phyloP scores from a whole-genome alignment of 2,888 invertebrate species.

The Digitonthophagus gazella region DNA sequence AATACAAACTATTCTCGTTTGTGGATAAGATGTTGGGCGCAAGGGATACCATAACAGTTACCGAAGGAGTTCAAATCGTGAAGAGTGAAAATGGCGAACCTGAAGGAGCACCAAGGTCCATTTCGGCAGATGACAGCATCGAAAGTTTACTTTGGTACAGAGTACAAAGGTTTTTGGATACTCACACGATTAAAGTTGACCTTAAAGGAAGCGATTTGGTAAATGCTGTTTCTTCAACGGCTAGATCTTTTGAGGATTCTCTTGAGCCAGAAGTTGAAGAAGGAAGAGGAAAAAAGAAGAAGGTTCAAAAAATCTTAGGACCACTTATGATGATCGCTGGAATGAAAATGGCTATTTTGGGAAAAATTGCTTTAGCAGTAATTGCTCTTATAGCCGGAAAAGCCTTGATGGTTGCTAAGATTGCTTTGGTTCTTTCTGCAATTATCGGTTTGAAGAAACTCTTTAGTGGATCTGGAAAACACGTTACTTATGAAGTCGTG shows the following conservation, averaged over 20 bases:
- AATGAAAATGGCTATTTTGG: constrained; percentile 74
- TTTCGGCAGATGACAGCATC: constrained; percentile 64
- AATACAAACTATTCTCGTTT: constrained; percentile 82
- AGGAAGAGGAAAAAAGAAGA: constrained; percentile 74
- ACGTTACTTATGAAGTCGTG: constrained; percentile 85
- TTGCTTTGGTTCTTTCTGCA: constrained; percentile 78
- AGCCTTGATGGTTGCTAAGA: constrained; percentile 79
- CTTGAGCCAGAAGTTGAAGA: constrained; percentile 60
- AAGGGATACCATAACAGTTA: constrained; percentile 75
- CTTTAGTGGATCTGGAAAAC: constrained; percentile 64
- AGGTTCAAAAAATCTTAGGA: constrained; percentile 75
- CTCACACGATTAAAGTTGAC: constrained; percentile 81
- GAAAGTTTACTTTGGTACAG: constrained; percentile 66
- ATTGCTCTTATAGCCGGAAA: constrained; percentile 85
- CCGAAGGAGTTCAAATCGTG: constrained; percentile 81
- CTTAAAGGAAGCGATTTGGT: constrained; percentile 82
- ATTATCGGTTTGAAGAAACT: constrained; percentile 84
- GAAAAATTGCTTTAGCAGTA: constrained; percentile 76
- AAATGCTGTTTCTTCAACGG: constrained; percentile 75
- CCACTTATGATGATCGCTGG: constrained; percentile 73
- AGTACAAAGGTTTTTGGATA: constrained; percentile 72
- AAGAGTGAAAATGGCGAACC: constrained; percentile 65
- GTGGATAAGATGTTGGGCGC: constrained; percentile 81
- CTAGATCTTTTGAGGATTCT: constrained; percentile 75
- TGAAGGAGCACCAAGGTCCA: constrained; percentile 75